phyloP scores from a whole-genome alignment of 2,888 invertebrate genomes.

The Sinodicranocentrus sp. region DNA sequence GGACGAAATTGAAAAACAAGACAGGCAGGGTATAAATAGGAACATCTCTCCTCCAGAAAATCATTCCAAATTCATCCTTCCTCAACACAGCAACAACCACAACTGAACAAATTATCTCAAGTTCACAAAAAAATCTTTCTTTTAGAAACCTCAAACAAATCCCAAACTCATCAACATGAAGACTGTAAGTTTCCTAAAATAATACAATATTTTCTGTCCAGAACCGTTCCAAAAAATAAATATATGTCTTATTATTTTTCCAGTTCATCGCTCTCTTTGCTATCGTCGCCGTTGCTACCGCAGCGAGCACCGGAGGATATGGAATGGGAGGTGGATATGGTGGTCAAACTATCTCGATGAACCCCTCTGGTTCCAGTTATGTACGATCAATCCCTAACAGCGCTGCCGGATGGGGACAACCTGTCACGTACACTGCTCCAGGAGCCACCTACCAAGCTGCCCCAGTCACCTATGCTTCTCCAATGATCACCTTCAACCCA shows the following conservation, averaged over 20 bases:
- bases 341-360: slow-evolving; percentile 28
- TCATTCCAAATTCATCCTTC: too few species aligned
- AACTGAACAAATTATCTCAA: too few species aligned
- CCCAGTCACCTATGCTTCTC: slow-evolving; percentile 55
- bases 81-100: too few species aligned
- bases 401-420: neutral
- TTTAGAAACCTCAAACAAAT: too few species aligned
- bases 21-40: too few species aligned
- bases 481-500: slow-evolving; percentile 53
- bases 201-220: too few species aligned
- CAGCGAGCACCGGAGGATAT: slow-evolving; percentile 30
- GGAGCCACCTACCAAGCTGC: slow-evolving; percentile 49
- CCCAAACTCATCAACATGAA: too few species aligned
- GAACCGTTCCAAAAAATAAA: too few species aligned
- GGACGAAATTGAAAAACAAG: too few species aligned
- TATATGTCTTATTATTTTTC: neutral
- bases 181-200: too few species aligned
- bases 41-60: too few species aligned
- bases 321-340: slow-evolving; percentile 32
- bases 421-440: slow-evolving; percentile 56
- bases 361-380: slow-evolving; percentile 8
- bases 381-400: slow-evolving; percentile 43
- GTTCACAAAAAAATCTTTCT: too few species aligned
- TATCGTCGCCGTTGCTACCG: slow-evolving; percentile 42
- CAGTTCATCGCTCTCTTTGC: slow-evolving; percentile 41